Percentiles rank a stretch among this genome's conserved stretches.
These are phyloP conservation scores for Homarus gammarus DNA, from an alignment of 2,888 invertebrate genomes.

Conservation along the genomic window DNA sequence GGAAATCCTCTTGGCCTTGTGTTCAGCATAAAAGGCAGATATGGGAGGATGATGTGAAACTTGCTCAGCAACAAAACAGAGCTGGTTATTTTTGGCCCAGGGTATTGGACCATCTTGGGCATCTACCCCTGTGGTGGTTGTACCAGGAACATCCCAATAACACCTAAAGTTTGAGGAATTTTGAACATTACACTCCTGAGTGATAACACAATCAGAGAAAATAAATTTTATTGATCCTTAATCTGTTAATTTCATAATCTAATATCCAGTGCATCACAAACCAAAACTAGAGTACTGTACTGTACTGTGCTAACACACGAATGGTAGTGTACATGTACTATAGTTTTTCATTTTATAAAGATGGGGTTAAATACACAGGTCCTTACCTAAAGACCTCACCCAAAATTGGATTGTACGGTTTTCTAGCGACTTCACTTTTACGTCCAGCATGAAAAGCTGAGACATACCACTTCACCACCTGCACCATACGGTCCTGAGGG, in stretches of 20 bases:
- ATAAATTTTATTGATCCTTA: no score
- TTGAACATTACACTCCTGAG: background rate
- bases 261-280: background rate
- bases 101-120: constrained; percentile 92
- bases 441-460: constrained; percentile 99
- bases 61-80: constrained; percentile 98
- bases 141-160: constrained; percentile 79
- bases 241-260: no score
- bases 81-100: constrained; percentile 92
- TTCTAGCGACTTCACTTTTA: constrained; percentile 97
- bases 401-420: constrained; percentile 98
- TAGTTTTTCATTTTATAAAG: background rate
- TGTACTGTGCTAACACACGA: no score
- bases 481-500: constrained; percentile 94
- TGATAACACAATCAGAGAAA: no score
- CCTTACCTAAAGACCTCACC: constrained; percentile 96
- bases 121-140: constrained; percentile 46
- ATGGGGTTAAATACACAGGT: constrained; percentile 83
- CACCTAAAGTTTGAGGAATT: constrained; percentile 77
- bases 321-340: no score
- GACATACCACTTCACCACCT: constrained; percentile 97
- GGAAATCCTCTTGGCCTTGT: constrained; percentile 91
- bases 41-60: constrained; percentile 82
- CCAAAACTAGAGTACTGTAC: background rate
- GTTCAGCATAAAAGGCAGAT: constrained; percentile 99